These are phyloP conservation scores for Protosalanx chinensis DNA, from an alignment of 2,797 vertebrate species.

Conservation along the genomic window DNA sequence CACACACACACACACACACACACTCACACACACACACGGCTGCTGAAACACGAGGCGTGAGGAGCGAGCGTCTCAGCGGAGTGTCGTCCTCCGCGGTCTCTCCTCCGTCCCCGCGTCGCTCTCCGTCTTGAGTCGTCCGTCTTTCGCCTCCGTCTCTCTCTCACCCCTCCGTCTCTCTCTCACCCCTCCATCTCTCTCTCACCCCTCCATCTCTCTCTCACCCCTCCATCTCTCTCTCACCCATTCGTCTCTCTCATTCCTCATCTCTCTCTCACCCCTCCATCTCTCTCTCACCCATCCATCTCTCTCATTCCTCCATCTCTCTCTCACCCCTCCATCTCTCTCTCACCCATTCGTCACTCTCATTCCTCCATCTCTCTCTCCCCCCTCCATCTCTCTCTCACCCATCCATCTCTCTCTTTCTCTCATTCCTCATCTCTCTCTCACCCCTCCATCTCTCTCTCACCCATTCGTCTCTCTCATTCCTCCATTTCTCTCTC, in stretches of 20 bases:
- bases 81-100: no score
- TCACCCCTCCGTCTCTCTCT: constrained; percentile 10
- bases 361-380: not conserved
- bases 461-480: not conserved
- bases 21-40: constrained; percentile 3
- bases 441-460: not conserved
- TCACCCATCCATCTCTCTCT: no score
- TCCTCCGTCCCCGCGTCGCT: no score
- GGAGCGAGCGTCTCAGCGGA: not conserved
- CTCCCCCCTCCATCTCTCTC: not conserved
- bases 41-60: not conserved
- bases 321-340: no score
- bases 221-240: not conserved
- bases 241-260: not conserved
- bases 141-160: not conserved
- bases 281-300: no score
- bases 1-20: constrained; percentile 19
- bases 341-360: no score
- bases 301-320: no score
- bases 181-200: constrained; percentile 12
- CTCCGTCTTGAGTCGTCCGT: no score
- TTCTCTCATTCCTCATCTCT: no score
- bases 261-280: not conserved
- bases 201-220: constrained; percentile 2
- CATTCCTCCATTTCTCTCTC: not conserved